phyloP scores from a whole-genome alignment of 2,113 vertebrate species.

The Scolopax mira region DNA sequence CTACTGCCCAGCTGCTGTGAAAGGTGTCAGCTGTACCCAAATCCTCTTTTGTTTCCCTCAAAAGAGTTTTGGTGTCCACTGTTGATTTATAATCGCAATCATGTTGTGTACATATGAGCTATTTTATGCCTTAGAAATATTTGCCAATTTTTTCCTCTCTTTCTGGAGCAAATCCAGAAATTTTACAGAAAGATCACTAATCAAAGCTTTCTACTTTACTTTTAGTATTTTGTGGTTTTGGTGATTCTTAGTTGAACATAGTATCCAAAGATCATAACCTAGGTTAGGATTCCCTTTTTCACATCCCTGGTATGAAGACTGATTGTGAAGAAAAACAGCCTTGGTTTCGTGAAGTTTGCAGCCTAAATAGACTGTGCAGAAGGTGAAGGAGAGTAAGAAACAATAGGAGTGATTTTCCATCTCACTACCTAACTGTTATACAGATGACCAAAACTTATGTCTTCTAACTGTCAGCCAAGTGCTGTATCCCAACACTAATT shows the following conservation, averaged over 20 bases:
- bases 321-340: background rate
- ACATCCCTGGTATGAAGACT: background rate
- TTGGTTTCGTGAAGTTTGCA: background rate
- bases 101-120: background rate
- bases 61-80: background rate
- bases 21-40: background rate
- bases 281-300: background rate
- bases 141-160: background rate
- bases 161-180: background rate
- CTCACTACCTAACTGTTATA: background rate
- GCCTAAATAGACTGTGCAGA: background rate
- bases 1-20: background rate
- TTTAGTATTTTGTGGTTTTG: background rate
- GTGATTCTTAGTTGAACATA: background rate
- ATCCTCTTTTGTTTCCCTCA: background rate
- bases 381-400: background rate
- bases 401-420: background rate
- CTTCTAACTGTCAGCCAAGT: background rate
- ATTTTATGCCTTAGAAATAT: background rate
- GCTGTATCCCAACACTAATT: background rate
- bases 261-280: background rate
- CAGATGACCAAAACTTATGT: background rate
- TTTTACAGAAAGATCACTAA: background rate
- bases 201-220: background rate
- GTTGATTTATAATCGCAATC: background rate